phyloP scores from a whole-genome alignment of 2,113 vertebrate species.

The Dasyurus viverrinus region DNA sequence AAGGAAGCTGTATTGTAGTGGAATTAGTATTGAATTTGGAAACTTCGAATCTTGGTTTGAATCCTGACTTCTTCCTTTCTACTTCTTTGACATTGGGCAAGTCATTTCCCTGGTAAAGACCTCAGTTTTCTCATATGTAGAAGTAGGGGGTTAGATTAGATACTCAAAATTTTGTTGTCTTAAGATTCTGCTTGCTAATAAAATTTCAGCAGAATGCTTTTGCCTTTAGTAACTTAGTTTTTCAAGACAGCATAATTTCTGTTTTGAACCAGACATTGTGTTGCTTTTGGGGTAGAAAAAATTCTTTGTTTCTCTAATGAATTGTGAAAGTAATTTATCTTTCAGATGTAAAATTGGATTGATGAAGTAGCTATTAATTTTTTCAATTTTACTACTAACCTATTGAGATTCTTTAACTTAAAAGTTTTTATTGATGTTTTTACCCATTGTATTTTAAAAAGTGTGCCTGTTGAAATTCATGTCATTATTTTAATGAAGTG shows the following conservation, averaged over 20 bases:
- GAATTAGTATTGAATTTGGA: neutral
- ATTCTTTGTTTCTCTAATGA: slow-evolving; percentile 17
- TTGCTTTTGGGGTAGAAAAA: slow-evolving; percentile 45
- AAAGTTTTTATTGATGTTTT: slow-evolving; percentile 34
- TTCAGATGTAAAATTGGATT: slow-evolving; percentile 39
- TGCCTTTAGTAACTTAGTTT: neutral
- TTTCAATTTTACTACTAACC: slow-evolving; percentile 44
- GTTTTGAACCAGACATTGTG: neutral
- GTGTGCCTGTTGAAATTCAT: slow-evolving; percentile 21
- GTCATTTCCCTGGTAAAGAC: neutral
- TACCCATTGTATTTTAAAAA: slow-evolving; percentile 14
- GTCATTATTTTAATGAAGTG: slow-evolving; percentile 11
- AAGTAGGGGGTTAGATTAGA: neutral
- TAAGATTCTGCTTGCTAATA: neutral
- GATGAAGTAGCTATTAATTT: neutral
- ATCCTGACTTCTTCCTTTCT: neutral
- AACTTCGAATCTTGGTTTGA: neutral
- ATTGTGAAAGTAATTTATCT: slow-evolving; percentile 28
- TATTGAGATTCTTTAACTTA: slow-evolving; percentile 40
- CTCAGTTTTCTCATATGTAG: neutral
- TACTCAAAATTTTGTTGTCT: neutral
- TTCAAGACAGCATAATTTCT: slow-evolving; percentile 4
- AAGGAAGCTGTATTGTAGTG: neutral
- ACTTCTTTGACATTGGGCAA: neutral
- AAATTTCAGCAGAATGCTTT: neutral